Evolutionary conservation across 2,888 invertebrate genomes (phyloP), one percentile per base, ranked within the genome.

Genomic region (Ornithoptera alexandrae): DNA sequence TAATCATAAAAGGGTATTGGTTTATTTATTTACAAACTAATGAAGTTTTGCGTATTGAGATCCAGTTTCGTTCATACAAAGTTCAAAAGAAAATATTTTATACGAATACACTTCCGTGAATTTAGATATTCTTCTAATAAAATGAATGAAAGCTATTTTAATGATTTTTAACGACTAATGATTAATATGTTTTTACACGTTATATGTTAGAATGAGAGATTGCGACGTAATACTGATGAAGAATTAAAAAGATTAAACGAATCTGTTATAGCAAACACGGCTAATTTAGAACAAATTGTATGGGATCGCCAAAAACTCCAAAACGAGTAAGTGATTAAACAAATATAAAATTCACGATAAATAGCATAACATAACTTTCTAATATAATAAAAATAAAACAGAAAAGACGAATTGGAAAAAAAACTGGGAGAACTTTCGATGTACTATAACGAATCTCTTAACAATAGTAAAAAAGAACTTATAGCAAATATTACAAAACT

Each of bases 401-500:
- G 92, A 72, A 92, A 92, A 79, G 84, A 88, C 78, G 84, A 88
- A 59, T 81, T 92, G 7, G 88, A 88, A 73, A 86, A 80, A 56
- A 82, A 83, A 7, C 79, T 92, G 15, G 74, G 75, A 50, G 85
- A 88, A 53, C 75, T 89, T 59, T 85, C 87, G 1, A 74, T 78
- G 18, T 75, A 81, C 75, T 89, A 89, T 68, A 85, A 85, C 39
- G 85, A 88, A 76, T 84, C 88, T 1, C 71, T 90, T 10, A 72
- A 75, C 67, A 78, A 78, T 69, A 74, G 83, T 7, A 87, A 86
- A 78, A 75, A 77, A 39, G 89, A 90, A 74, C 78, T 87, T 66
- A 81, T 81, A 68, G 46, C 36, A 15, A 86, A 82, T 59, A 73
- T 84, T 10, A 76, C 75, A 39, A 87, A 85, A 74, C 72, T 88